These are phyloP conservation scores for Drepana falcataria DNA, from an alignment of 2,888 invertebrate species.

Conservation along the genomic window DNA sequence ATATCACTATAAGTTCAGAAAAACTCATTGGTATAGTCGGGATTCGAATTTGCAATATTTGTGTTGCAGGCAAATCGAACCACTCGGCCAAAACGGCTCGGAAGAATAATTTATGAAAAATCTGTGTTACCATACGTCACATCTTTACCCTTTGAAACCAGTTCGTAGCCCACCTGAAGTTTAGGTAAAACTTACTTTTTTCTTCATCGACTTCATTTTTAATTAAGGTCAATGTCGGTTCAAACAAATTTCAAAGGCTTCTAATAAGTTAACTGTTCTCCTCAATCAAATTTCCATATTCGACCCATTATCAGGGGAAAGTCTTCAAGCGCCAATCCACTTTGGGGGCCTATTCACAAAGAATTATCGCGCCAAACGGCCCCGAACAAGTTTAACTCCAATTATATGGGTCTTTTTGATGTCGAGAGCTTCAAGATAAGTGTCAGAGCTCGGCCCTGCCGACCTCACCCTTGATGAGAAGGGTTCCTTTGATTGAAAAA, in stretches of 20 bases:
- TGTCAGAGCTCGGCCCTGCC: constrained; percentile 1
- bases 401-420: constrained; percentile 22
- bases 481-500: constrained; percentile 1
- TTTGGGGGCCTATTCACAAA: constrained; percentile 8
- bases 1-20: too few relatives aligned
- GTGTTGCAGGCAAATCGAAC: too few relatives aligned
- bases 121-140: too few relatives aligned
- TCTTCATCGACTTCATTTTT: not conserved
- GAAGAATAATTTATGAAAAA: too few relatives aligned
- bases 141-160: too few relatives aligned
- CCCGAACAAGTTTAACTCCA: constrained; percentile 19
- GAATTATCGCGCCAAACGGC: constrained; percentile 11
- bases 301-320: not conserved
- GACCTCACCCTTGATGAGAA: constrained; percentile 1
- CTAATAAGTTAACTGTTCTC: not conserved
- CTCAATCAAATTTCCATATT: constrained; percentile 3
- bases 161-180: too few relatives aligned
- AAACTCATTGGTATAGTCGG: too few relatives aligned
- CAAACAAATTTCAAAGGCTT: not conserved
- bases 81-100: too few relatives aligned
- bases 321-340: constrained; percentile 1
- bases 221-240: not conserved
- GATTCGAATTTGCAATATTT: too few relatives aligned
- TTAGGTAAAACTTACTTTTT: not conserved
- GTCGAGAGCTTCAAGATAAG: constrained; percentile 12